These are phyloP conservation scores for Listrodromus nycthemerus DNA, from an alignment of 2,888 invertebrate genomes.

Conservation along the genomic window DNA sequence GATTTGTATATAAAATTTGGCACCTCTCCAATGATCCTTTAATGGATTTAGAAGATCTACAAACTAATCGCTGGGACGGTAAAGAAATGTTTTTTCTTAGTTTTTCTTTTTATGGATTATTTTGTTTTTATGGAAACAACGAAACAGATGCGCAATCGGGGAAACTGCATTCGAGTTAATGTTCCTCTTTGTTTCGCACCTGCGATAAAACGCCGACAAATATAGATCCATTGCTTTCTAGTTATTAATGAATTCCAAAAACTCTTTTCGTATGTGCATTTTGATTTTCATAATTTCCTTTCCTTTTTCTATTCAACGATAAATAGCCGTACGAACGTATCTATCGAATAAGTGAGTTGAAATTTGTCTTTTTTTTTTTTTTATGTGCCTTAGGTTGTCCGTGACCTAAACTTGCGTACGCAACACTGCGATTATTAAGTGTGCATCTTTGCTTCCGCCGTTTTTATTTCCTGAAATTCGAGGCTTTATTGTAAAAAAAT, in stretches of 20 bases:
- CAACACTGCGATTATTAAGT: constrained; percentile 62
- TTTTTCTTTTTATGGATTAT: no score
- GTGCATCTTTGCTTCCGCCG: no score
- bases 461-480: no score
- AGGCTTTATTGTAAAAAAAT: no score
- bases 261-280: constrained; percentile 48
- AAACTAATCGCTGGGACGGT: constrained; percentile 43
- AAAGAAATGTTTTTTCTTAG: constrained; percentile 25
- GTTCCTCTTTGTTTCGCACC: constrained; percentile 20
- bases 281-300: constrained; percentile 25
- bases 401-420: constrained; percentile 63
- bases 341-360: constrained; percentile 41
- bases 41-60: constrained; percentile 40
- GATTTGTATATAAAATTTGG: constrained; percentile 63
- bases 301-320: constrained; percentile 48
- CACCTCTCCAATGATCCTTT: constrained; percentile 61
- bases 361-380: constrained; percentile 3
- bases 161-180: constrained; percentile 43
- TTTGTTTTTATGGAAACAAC: constrained; percentile 22
- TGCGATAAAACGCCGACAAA: constrained; percentile 37
- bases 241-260: constrained; percentile 34
- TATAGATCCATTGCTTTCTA: constrained; percentile 45
- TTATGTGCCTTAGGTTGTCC: constrained; percentile 35
- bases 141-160: constrained; percentile 22
- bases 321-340: constrained; percentile 42